Base-by-base conservation (phyloP, 2,888 invertebrate genomes). In the Apamea monoglypha region DNA sequence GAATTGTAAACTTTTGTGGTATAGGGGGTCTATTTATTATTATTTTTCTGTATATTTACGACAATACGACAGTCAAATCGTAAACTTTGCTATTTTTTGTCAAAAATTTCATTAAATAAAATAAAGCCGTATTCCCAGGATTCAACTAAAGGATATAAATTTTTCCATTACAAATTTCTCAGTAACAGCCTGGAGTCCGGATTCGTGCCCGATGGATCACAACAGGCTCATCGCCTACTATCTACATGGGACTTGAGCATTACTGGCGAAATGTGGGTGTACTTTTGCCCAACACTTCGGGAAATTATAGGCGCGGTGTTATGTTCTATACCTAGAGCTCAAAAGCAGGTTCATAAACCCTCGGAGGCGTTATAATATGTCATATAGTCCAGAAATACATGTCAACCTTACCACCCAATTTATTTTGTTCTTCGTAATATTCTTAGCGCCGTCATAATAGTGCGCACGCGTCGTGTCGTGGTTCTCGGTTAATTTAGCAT, bases 391-490 rank as follows among this genome's bases (percentile, higher is more conserved):
- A 64, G 16, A 72, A 81, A 81, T 82, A 69, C 21, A 69, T 36
- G 0, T 21, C 61, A 66, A 69, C 72, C 82, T 81, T 82, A 77
- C 76, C 53, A 59, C 47, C 36, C 21, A 69, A 82, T 81, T 59
- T 72, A 81, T 81, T 81, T 59, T 40, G 72, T 68, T 59, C 16
- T 69, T 50, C 25, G 66, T 82, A 73, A 82, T 82, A 78, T 70
- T 82, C 64, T 59, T 50, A 78, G 73, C 59, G 69, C 82, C 73
- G 59, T 82, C 69, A 66, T 61, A 82, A 69, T 61, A 44, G 18
- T 74, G 78, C 78, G 78, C 73, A 61, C 53, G 73, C 40, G 78
- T 50, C 16, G 32, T 64, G 50, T 64, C n/a, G 10, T 59, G n/a
- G 25, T 14, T 69, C 56, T 2, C 63, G 32, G 78, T 53, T 73